Conservation (phyloP, 2,888 invertebrate species). For the Marasmarcha lunaedactyla region DNA sequence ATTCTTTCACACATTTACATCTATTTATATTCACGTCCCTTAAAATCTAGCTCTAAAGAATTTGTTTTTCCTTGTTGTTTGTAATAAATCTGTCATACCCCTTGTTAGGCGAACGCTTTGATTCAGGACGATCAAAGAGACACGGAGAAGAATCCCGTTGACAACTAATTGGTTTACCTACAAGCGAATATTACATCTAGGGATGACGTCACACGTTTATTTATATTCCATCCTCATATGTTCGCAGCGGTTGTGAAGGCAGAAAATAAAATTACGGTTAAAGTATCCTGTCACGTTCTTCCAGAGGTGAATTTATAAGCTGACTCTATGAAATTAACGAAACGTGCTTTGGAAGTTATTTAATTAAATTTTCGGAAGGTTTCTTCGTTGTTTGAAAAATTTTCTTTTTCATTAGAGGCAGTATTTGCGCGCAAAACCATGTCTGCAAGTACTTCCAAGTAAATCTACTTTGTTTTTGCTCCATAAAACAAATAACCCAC, state of each 20-base stretch:
- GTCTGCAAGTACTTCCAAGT: conserved; percentile 29
- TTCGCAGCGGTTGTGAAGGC: background rate
- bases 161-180: conserved; percentile 56
- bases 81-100: conserved; percentile 57
- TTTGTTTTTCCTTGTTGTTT: conserved; percentile 30
- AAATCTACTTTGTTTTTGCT: conserved; percentile 67
- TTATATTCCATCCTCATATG: conserved; percentile 2
- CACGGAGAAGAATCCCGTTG: conserved; percentile 35
- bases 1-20: background rate
- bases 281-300: conserved; percentile 47
- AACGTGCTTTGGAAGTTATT: background rate
- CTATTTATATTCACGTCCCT: background rate
- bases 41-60: conserved; percentile 33
- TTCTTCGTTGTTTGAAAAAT: conserved; percentile 6
- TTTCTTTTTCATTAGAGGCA: background rate
- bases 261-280: conserved; percentile 38
- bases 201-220: conserved; percentile 6
- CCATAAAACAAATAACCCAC: conserved; percentile 58
- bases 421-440: background rate
- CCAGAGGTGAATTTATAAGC: conserved; percentile 27
- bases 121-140: conserved; percentile 56
- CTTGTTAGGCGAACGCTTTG: conserved; percentile 56
- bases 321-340: conserved; percentile 18
- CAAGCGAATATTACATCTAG: conserved; percentile 13
- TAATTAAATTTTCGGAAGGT: background rate